Base-by-base conservation (phyloP, 35 echinoderm and acorn worm genomes). In the Anneissia japonica region DNA sequence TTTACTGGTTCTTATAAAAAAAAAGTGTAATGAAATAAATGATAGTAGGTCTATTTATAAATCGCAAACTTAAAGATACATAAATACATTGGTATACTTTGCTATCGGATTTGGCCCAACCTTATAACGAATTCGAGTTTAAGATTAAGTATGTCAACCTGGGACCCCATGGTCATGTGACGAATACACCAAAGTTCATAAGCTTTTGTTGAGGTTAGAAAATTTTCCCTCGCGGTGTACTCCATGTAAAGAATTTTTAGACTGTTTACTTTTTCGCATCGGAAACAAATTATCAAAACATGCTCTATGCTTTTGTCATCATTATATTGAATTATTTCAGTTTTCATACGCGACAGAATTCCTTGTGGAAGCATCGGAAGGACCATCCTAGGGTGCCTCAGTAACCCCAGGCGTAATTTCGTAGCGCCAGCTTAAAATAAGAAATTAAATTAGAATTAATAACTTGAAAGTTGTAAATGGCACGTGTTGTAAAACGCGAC, bases 221-320 rank as follows among this genome's bases (percentile, higher is more conserved):
- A 64, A 9, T 64, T 64, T 19, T 16, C 21, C 26, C 21, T 64
- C 11, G 51, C 21, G 51, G 51, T 64, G 10, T 19, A 23, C 2
- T 23, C 51, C 7, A 23, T 64, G 51, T 64, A 26, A 64, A 64
- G 51, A 64, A 64, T 64, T 64, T 64, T 4, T 64, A 64, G 7
- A 23, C 26, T 64, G 51, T 64, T 64, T 64, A 19, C 51, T 64
- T 64, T 64, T 64, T 64, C 19, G 51, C 51, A 64, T 64, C 51
- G 51, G 51, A 64, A 64, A 64, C 51, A 64, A 64, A 64, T 64
- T 64, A 64, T 64, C 51, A 64, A 64, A 64, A 64, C 51, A 64
- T 64, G 51, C 51, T 64, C 19, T 64, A 26, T 9, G 51, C 51
- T 64, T 23, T 64, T 64, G 26, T 64, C 21, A 64, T 64, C 51